phyloP scores from a whole-genome alignment of 2,113 vertebrate genomes.

The Willisornis vidua region DNA sequence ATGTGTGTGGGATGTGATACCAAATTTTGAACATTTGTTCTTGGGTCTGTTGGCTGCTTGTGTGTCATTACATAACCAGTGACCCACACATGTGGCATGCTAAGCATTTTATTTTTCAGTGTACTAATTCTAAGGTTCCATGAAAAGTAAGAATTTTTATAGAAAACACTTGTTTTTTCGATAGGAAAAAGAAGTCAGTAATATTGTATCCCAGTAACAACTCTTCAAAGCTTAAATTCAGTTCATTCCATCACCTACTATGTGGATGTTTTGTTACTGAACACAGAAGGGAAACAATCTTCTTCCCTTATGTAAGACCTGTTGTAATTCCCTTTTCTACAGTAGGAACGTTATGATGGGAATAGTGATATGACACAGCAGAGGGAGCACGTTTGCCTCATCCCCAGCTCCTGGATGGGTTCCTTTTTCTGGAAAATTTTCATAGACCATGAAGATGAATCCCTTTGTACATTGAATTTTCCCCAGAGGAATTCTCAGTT shows the following conservation, averaged over 20 bases:
- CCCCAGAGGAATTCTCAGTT: not conserved
- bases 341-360: not conserved
- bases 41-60: constrained; percentile 28
- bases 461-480: not conserved
- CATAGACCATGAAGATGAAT: not conserved
- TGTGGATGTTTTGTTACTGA: not conserved
- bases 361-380: not conserved
- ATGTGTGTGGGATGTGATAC: constrained; percentile 26
- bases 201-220: not conserved
- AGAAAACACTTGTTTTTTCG: not conserved
- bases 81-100: constrained; percentile 12
- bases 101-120: constrained; percentile 20
- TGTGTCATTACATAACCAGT: constrained; percentile 34
- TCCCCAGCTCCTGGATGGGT: not conserved
- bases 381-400: not conserved
- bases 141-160: not conserved
- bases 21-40: constrained; percentile 39
- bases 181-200: not conserved
- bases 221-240: not conserved
- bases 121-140: not conserved
- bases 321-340: not conserved
- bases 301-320: not conserved
- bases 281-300: not conserved
- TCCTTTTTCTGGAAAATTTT: not conserved
- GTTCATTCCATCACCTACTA: not conserved